Conservation (phyloP, 1,140 invertebrate genomes). For the Lasioglossum baleicum region DNA sequence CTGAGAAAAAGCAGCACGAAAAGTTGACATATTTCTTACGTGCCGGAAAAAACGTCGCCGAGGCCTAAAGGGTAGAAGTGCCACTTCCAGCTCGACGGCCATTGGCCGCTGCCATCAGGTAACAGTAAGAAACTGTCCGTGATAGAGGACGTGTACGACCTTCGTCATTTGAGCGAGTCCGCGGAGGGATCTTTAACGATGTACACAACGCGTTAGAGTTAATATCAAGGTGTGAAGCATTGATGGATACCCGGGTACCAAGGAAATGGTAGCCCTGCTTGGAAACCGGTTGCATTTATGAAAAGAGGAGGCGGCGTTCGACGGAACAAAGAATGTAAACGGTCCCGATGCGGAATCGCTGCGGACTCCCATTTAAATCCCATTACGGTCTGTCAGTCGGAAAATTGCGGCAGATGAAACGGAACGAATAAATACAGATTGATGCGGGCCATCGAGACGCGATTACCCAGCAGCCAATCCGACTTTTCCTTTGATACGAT, state of each 20-base stretch:
- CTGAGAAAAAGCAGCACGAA: too few species aligned
- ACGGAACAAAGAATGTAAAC: not conserved
- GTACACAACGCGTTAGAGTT: constrained; percentile 1
- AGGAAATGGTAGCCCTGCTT: not conserved
- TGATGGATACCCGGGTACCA: not conserved
- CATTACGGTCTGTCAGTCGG: not conserved
- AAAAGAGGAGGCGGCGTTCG: not conserved
- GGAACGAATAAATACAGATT: not conserved
- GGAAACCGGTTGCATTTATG: not conserved
- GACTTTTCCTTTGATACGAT: not conserved
- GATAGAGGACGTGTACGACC: too few species aligned
- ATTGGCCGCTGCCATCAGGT: too few species aligned
- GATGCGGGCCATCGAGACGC: not conserved
- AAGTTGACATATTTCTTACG: too few species aligned
- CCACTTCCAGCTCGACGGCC: too few species aligned
- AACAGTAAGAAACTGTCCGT: too few species aligned
- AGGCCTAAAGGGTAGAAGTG: too few species aligned
- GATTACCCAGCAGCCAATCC: too few species aligned
- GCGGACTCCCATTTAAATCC: constrained; percentile 19
- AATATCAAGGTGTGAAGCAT: constrained; percentile 4
- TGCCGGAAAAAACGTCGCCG: too few species aligned
- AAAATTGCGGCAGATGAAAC: not conserved
- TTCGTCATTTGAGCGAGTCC: too few species aligned
- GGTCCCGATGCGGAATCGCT: not conserved
- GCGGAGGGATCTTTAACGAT: not conserved